Conservation (phyloP, 1,140 invertebrate genomes). For the Pseudomyrmex dendroicus region DNA sequence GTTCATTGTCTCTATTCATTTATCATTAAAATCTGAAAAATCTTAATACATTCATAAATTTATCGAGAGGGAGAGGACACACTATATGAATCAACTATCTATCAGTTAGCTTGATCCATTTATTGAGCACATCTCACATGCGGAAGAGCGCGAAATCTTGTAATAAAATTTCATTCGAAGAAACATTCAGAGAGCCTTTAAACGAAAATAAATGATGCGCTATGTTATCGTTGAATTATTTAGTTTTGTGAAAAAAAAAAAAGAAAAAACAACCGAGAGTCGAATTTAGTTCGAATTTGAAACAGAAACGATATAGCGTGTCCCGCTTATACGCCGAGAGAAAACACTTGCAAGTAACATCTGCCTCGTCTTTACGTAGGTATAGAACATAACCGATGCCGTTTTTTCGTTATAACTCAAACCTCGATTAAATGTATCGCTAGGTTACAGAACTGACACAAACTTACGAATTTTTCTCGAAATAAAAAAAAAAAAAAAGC, state of each 20-base stretch:
- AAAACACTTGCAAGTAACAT: conserved; percentile 44
- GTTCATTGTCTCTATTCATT: no score
- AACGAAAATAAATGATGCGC: conserved; percentile 2
- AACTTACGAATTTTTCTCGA: conserved; percentile 15
- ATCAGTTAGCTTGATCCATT: neutral
- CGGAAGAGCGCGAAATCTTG: no score
- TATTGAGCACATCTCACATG: no score
- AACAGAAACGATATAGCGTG: conserved; percentile 12
- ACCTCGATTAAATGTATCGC: conserved; percentile 28
- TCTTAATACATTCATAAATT: neutral
- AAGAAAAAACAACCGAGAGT: conserved; percentile 19
- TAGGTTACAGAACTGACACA: conserved; percentile 48
- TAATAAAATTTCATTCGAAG: conserved; percentile 33
- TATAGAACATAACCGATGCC: conserved; percentile 9
- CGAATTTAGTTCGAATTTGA: neutral
- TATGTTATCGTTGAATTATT: conserved; percentile 9
- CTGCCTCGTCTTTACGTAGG: conserved; percentile 6
- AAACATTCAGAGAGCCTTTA: conserved; percentile 6
- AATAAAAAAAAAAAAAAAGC: conserved; percentile 17
- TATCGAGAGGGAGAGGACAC: neutral
- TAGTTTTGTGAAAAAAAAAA: conserved; percentile 34
- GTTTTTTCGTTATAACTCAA: conserved; percentile 26
- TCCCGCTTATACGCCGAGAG: neutral
- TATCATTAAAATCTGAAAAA: conserved; percentile 7
- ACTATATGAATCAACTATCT: conserved; percentile 33